A percentile compares a stretch with the other conserved stretches of the same genome.
Evolutionary conservation across 2,888 invertebrate species (phyloP).

Genomic region (Branchipolynoe longqiensis): DNA sequence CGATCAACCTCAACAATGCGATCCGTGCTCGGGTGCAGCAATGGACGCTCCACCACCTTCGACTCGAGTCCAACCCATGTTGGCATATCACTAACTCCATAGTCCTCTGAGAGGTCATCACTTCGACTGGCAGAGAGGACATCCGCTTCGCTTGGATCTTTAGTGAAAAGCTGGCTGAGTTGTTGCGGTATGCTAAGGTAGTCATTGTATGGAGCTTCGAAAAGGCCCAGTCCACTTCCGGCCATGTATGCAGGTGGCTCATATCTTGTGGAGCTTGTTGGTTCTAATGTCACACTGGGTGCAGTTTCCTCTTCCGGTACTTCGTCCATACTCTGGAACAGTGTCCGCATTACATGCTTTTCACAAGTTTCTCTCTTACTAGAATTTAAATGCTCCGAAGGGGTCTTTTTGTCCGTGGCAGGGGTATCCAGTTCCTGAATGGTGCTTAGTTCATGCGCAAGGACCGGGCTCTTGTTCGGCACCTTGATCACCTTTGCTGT

Average conservation of each 20-base stretch:
- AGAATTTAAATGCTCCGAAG: neutral
- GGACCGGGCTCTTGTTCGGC: conserved; percentile 29
- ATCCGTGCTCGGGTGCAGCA: conserved; percentile 34
- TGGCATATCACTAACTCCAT: neutral
- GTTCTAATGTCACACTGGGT: too few species aligned
- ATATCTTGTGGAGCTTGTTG: neutral
- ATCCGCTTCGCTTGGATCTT: conserved; percentile 7
- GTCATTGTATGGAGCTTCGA: neutral
- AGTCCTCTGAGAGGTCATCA: neutral
- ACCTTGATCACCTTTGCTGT: neutral
- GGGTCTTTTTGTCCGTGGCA: conserved; percentile 9
- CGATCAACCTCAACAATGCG: conserved; percentile 8
- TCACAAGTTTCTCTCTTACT: neutral
- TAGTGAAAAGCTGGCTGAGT: conserved; percentile 7
- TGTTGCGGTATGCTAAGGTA: neutral
- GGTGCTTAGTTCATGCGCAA: conserved; percentile 50
- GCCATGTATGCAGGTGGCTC: neutral
- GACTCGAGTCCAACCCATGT: conserved; percentile 4
- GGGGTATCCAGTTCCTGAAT: conserved; percentile 55
- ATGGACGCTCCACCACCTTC: neutral
- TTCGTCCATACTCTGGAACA: too few species aligned
- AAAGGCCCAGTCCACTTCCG: neutral
- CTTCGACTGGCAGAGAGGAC: neutral
- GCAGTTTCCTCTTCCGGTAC: neutral
- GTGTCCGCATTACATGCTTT: neutral